Base-by-base conservation (phyloP, 30 jellyfish, hydroid and myxozoan species). In the Aurelia aurita complex sp. Pacific region DNA sequence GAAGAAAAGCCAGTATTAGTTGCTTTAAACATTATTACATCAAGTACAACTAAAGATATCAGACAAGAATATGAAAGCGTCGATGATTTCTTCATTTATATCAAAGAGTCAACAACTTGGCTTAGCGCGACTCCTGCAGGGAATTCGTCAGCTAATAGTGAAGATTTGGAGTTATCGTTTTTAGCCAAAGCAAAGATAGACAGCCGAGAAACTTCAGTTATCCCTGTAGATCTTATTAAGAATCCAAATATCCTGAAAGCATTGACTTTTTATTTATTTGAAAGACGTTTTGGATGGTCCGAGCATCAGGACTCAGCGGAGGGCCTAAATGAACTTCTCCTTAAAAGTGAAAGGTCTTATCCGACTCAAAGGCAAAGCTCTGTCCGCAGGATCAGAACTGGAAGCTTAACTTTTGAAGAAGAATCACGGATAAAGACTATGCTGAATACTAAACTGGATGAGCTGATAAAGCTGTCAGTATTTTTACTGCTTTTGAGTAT, bases 281-380 rank as follows among this genome's bases (percentile, higher is more conserved):
- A 78, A 63, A 69, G 96, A 51, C 83, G 96, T 15, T 87, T 87
- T 79, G 96, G 96, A 33, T 87, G 96, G 96, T 87, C 96, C 13
- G 96, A 87, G 60, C 83, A 66, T 0, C 82, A 74, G 46, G 46
- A 17, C 33, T 71, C 65, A 13, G 14, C 67, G 1, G 57, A 46
- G 57, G 57, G 57, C 57, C 57, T 46, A 46, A 9, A 9, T 46
- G 57, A 46, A 46, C 57, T 46, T 46, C 15, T 46, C 57, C 57
- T 5, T 4, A 46, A 2, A 46, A 46, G 57, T 46, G 57, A 46
- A 46, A 46, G 57, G 57, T 46, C 57, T 46, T 46, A 46, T 46
- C 57, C 57, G 13, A 46, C 15, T 46, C 57, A 46, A 46, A 46
- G 14, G 57, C 57, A 7, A 1, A 46, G 57, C 57, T 46, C 88